These are phyloP conservation scores for Entelurus aequoreus DNA, from an alignment of 2,113 vertebrate genomes.

Conservation along the genomic window DNA sequence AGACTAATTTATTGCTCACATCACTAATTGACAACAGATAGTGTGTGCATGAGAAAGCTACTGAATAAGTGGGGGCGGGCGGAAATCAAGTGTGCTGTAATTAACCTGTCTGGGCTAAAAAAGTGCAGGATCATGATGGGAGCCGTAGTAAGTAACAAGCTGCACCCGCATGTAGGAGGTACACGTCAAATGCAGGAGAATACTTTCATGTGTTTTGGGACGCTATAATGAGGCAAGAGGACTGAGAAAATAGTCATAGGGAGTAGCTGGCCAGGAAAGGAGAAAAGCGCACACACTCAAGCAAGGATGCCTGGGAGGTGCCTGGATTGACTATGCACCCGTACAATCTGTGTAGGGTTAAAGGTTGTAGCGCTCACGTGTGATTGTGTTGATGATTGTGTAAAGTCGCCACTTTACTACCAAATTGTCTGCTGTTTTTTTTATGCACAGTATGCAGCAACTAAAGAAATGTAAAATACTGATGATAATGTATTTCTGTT, in stretches of 20 bases:
- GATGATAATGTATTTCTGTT: neutral
- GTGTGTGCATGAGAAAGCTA: neutral
- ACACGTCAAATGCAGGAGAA: slow-evolving; percentile 36
- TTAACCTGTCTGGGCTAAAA: slow-evolving; percentile 58
- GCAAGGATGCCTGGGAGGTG: slow-evolving; percentile 30
- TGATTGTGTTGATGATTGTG: neutral
- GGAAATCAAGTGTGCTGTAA: slow-evolving; percentile 34
- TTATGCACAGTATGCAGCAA: neutral
- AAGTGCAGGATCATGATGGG: slow-evolving; percentile 37
- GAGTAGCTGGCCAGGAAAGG: slow-evolving; percentile 28
- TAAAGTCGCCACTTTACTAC: slow-evolving; percentile 4
- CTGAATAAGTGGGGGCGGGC: neutral
- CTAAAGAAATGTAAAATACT: neutral
- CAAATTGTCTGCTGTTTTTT: neutral
- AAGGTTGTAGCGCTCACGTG: neutral
- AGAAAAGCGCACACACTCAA: slow-evolving; percentile 4
- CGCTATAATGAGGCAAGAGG: slow-evolving; percentile 39
- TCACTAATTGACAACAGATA: neutral
- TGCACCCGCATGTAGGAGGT: slow-evolving; percentile 35
- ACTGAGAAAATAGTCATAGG: slow-evolving; percentile 37
- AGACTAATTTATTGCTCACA: neutral
- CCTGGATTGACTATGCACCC: slow-evolving; percentile 7
- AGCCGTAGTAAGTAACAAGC: slow-evolving; percentile 23
- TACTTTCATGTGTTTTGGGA: slow-evolving; percentile 34
- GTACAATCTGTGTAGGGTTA: neutral